Conservation (phyloP, 1,140 invertebrate species). For the Nylanderia fulva region DNA sequence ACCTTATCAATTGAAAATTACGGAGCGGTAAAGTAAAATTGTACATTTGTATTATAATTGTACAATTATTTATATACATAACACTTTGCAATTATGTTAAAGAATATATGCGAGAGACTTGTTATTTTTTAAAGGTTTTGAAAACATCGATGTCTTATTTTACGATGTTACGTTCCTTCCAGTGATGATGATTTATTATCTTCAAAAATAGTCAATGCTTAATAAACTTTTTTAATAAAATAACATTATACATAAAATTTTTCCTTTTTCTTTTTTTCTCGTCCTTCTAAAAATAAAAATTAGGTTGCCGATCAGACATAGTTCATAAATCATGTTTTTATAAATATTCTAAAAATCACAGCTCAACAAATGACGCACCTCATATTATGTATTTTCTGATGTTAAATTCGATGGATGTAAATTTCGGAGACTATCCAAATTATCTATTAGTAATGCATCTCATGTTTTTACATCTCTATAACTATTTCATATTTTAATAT, state of each 20-base stretch:
- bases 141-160: constrained; percentile 10
- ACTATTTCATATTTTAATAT: too few species aligned
- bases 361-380: too few species aligned
- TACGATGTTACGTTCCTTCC: background rate
- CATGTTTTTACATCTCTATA: too few species aligned
- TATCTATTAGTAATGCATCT: too few species aligned
- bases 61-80: constrained; percentile 8
- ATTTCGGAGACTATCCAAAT: too few species aligned
- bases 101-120: background rate
- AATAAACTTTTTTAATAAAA: background rate
- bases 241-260: background rate
- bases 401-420: too few species aligned
- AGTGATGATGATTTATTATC: background rate
- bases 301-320: too few species aligned
- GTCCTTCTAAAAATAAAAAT: too few species aligned
- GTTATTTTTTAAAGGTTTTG: background rate
- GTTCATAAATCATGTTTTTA: too few species aligned
- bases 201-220: background rate
- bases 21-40: background rate
- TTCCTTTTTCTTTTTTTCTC: background rate
- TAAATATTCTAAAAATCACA: too few species aligned
- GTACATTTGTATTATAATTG: background rate
- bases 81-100: background rate
- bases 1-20: background rate
- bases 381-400: too few species aligned